Evolutionary conservation across 2,888 invertebrate species (phyloP), one percentile per base, ranked within the genome.

Genomic region (Neria commutata): DNA sequence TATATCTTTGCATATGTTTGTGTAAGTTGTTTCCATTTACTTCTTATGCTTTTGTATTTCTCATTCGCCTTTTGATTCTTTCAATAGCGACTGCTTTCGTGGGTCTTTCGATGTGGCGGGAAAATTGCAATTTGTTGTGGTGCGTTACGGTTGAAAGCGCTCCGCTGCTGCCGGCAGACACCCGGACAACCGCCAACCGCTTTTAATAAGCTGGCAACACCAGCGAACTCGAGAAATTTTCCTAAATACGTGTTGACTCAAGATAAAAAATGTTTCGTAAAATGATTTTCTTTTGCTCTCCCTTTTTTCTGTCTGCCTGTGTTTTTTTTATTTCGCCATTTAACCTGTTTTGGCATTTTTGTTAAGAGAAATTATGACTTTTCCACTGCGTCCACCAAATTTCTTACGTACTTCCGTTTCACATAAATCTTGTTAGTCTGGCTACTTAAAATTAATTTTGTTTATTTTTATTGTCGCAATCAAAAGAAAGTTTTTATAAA

Each of bases 401-500:
- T 57, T 60, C 42, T 49, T 53, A 37, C 34, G 37, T 26, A 55
- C 54, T 62, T 62, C 62, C 62, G 62, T 48, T 62, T 29, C 42
- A 26, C 54, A 60, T 62, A 60, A 60, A 57, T 60, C 57, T 57
- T 54, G 29, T 26, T 45, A 55, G 53, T 60, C 60, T 57, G 62
- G 50, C 34, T 24, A 51, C 23, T 34, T 46, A 37, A 29, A 26
- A 49, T 47, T 21, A 23, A n/a, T 23, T 47, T 3, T n/a, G 29
- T 29, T 8, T 29, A 29, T 29, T 29, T 29, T 29, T 29, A 29
- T 29, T 8, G 6, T 29, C 6, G n/a, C n/a, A n/a, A n/a, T n/a
- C n/a, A 11, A 29, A 29, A 29, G 29, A 29, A 29, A 29, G 6
- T 6, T 29, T n/a, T 29, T 29, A 8, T 11, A 29, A 29, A 8